Evolutionary conservation across 2,888 invertebrate species (phyloP).

Genomic region (Phania funesta): DNA sequence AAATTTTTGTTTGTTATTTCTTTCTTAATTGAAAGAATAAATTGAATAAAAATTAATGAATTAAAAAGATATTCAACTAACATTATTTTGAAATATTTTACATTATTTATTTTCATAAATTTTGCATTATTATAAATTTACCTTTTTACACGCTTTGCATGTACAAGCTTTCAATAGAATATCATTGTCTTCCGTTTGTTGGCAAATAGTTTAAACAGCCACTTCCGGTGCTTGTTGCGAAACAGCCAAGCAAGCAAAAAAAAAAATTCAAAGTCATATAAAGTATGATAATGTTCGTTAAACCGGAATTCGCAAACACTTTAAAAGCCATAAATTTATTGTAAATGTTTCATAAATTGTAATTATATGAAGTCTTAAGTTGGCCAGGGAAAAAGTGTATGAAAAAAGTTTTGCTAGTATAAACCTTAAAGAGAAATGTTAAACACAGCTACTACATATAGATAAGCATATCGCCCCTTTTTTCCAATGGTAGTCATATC

Average conservation of each 20-base stretch:
- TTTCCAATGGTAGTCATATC: too few species aligned
- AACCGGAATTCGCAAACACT: slow-evolving; percentile 59
- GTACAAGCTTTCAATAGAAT: slow-evolving; percentile 22
- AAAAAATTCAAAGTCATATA: slow-evolving; percentile 5
- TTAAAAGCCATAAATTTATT: slow-evolving; percentile 47
- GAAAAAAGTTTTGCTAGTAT: not conserved
- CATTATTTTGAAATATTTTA: too few species aligned
- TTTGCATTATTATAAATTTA: too few species aligned
- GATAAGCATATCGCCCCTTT: too few species aligned
- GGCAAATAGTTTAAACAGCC: slow-evolving; percentile 60
- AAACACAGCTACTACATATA: not conserved
- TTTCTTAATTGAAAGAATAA: too few species aligned
- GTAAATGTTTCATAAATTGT: slow-evolving; percentile 37
- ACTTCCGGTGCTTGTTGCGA: slow-evolving; percentile 41
- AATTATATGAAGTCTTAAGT: not conserved
- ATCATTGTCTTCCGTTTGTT: slow-evolving; percentile 48
- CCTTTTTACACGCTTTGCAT: too few species aligned
- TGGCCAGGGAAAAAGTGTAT: not conserved
- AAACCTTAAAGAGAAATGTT: not conserved
- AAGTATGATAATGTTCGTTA: slow-evolving; percentile 29
- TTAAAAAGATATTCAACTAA: too few species aligned
- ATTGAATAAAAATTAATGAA: too few species aligned
- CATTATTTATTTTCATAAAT: too few species aligned
- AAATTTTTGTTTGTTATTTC: too few species aligned
- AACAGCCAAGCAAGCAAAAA: not conserved